A percentile compares a stretch with the other conserved stretches of the same genome.
Evolutionary conservation across 2,888 invertebrate genomes (phyloP).

Genomic region (Netelia inedita): DNA sequence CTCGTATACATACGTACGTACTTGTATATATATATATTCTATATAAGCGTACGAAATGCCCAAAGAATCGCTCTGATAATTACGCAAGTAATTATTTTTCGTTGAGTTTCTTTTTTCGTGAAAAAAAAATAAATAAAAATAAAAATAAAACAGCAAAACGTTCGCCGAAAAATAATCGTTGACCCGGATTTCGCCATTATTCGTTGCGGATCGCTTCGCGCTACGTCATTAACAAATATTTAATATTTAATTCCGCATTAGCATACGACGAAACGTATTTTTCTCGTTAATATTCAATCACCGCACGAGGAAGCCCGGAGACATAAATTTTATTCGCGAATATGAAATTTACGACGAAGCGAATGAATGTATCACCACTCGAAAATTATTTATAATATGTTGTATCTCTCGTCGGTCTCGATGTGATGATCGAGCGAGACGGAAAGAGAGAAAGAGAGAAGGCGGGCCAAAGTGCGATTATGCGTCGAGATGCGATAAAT

Average conservation of each 20-base stretch:
- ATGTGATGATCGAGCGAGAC: neutral
- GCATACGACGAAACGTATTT: neutral
- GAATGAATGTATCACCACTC: neutral
- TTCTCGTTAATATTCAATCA: constrained; percentile 62
- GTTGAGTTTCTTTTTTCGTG: constrained; percentile 4
- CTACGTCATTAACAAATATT: neutral
- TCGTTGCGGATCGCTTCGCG: constrained; percentile 35
- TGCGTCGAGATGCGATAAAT: constrained; percentile 50
- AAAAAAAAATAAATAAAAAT: too few species aligned
- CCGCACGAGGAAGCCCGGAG: neutral
- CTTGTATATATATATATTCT: neutral
- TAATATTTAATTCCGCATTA: neutral
- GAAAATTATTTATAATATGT: neutral
- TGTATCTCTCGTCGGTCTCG: neutral
- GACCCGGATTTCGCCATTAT: constrained; percentile 30
- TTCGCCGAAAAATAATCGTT: constrained; percentile 3
- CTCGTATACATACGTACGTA: constrained; percentile 17
- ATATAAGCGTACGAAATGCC: constrained; percentile 1
- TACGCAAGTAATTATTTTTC: constrained; percentile 52
- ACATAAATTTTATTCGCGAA: constrained; percentile 3
- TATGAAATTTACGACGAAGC: neutral
- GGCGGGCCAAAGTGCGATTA: constrained; percentile 46
- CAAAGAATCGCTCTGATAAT: constrained; percentile 42
- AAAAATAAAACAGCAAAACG: neutral
- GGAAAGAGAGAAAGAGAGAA: neutral